A percentile compares a stretch with the other conserved stretches of the same genome.
phyloP scores from a whole-genome alignment of 2,888 invertebrate species.

The Noctua janthe region DNA sequence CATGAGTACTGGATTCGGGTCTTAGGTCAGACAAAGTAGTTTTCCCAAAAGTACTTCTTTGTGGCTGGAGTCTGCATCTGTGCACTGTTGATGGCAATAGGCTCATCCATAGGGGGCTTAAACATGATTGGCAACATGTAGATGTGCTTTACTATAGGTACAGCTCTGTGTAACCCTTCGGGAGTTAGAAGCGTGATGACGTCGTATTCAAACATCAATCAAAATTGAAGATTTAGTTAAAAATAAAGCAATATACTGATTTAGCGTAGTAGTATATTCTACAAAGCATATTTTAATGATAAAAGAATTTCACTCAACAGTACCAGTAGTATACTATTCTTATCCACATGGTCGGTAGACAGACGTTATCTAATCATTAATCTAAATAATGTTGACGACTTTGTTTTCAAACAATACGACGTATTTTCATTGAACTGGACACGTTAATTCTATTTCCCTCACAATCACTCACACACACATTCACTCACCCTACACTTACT shows the following conservation, averaged over 20 bases:
- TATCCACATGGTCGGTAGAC: constrained; percentile 7
- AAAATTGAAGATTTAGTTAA: neutral
- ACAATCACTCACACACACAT: too few species aligned
- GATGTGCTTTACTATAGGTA: neutral
- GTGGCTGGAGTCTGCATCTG: neutral
- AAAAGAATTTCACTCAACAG: constrained; percentile 13
- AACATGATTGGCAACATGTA: neutral
- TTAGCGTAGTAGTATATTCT: neutral
- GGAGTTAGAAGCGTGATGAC: neutral
- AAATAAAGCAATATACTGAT: neutral
- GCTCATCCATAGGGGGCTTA: neutral
- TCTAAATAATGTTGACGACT: constrained; percentile 29
- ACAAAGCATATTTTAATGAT: neutral
- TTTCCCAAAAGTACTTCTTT: neutral
- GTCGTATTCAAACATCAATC: neutral
- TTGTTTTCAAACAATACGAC: constrained; percentile 47
- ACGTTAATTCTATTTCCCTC: constrained; percentile 3
- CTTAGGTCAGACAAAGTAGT: neutral
- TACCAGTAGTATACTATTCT: neutral
- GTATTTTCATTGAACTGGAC: constrained; percentile 29
- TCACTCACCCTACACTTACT: too few species aligned
- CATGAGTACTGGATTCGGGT: neutral
- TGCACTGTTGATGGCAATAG: neutral
- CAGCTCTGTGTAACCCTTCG: neutral
- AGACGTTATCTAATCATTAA: constrained; percentile 41